Percentiles rank a stretch among this genome's conserved stretches.
Evolutionary conservation across 1,140 invertebrate species (phyloP).

Genomic region (Procambarus virginalis): DNA sequence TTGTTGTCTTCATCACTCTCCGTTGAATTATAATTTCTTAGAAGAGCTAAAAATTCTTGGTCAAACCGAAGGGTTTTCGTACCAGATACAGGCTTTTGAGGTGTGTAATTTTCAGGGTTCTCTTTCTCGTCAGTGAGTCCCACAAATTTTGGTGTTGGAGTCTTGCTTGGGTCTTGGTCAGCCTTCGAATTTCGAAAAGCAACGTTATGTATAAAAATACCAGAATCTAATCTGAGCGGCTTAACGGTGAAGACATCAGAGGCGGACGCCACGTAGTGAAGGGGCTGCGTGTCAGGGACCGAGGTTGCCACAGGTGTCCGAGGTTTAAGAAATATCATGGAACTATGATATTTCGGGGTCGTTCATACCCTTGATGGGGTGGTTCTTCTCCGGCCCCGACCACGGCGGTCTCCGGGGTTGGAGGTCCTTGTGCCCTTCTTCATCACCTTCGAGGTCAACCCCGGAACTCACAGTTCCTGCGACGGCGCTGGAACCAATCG

Average conservation of each 20-base stretch:
- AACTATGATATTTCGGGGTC: no score
- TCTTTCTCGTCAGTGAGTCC: constrained; percentile 22
- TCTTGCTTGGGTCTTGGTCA: constrained; percentile 15
- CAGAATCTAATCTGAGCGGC: constrained; percentile 1
- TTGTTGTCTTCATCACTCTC: background rate
- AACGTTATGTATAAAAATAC: background rate
- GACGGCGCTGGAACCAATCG: no score
- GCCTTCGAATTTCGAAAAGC: background rate
- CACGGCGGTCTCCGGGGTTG: no score
- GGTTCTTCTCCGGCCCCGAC: no score
- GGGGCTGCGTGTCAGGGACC: constrained; percentile 15
- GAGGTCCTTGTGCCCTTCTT: no score
- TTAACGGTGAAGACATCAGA: constrained; percentile 20
- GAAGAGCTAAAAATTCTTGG: constrained; percentile 44
- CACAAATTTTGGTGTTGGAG: constrained; percentile 33
- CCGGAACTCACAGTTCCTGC: no score
- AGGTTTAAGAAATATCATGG: background rate
- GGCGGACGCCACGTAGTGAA: background rate
- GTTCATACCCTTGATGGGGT: no score
- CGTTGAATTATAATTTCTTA: constrained; percentile 5
- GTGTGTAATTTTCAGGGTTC: background rate
- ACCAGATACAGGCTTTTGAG: constrained; percentile 7
- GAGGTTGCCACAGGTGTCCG: background rate
- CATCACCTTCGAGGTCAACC: no score
- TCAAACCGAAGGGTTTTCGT: constrained; percentile 41